A percentile compares a stretch with the other conserved stretches of the same genome.
phyloP scores from a whole-genome alignment of 2,797 vertebrate genomes.

The Orestias chungarensis region DNA sequence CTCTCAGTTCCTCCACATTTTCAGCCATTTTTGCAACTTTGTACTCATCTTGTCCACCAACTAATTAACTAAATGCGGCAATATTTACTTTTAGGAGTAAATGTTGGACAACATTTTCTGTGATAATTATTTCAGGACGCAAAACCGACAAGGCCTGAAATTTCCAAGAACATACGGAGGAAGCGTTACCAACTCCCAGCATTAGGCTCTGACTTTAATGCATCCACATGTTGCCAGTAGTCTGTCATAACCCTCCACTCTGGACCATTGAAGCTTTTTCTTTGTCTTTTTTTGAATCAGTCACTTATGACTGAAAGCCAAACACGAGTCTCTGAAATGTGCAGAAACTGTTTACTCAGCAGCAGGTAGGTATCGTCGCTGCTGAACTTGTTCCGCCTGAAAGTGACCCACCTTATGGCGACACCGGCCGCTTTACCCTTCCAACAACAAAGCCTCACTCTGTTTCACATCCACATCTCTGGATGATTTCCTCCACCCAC shows the following conservation, averaged over 20 bases:
- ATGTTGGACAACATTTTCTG: not conserved
- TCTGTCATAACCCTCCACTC: conserved; percentile 16
- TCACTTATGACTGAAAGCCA: conserved; percentile 41
- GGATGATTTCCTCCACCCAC: not conserved
- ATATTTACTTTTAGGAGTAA: not conserved
- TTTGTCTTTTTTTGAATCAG: conserved; percentile 37
- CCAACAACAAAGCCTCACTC: conserved; percentile 24
- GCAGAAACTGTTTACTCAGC: conserved; percentile 42
- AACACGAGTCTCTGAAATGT: conserved; percentile 52
- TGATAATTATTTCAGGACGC: no score
- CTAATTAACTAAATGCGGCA: no score
- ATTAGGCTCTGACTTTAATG: conserved; percentile 11
- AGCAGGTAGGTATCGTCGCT: conserved; percentile 24
- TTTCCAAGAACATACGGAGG: conserved; percentile 28
- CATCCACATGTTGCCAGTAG: not conserved
- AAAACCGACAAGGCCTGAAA: not conserved
- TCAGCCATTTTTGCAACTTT: not conserved
- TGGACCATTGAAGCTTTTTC: conserved; percentile 33
- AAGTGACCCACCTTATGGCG: conserved; percentile 19
- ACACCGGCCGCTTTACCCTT: conserved; percentile 3
- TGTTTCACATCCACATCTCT: not conserved
- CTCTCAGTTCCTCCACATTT: not conserved
- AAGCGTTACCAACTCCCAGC: conserved; percentile 5
- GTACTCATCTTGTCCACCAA: not conserved
- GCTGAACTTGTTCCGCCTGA: conserved; percentile 59